Percentiles rank a stretch among this genome's conserved stretches.
These are phyloP conservation scores for Varroa destructor DNA, from an alignment of 1,140 invertebrate genomes.

Conservation along the genomic window DNA sequence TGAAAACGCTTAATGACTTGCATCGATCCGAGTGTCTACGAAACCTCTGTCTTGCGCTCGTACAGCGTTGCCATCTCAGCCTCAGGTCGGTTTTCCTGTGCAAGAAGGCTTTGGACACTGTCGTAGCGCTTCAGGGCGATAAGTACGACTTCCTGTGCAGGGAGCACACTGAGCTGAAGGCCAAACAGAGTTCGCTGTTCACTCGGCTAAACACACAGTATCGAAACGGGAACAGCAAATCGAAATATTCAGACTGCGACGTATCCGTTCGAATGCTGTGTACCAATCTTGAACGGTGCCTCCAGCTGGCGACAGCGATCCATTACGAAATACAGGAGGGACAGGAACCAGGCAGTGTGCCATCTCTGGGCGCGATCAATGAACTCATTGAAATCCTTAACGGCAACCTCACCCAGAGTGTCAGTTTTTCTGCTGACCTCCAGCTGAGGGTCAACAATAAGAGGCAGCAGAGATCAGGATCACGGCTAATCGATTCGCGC, in stretches of 20 bases:
- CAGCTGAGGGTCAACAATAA: slow-evolving; percentile 13
- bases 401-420: slow-evolving; percentile 27
- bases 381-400: slow-evolving; percentile 25
- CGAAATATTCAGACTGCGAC: slow-evolving; percentile 22
- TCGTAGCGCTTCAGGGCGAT: slow-evolving; percentile 12
- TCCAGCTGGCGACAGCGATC: slow-evolving; percentile 18
- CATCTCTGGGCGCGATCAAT: slow-evolving; percentile 3
- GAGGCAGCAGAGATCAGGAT: background rate
- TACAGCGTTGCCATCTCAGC: slow-evolving; percentile 7
- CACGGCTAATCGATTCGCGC: background rate
- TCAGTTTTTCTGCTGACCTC: slow-evolving; percentile 18
- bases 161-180: slow-evolving; percentile 21
- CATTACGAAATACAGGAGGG: slow-evolving; percentile 26
- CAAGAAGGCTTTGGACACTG: slow-evolving; percentile 25
- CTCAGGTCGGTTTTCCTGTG: slow-evolving; percentile 21
- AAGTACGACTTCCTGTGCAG: slow-evolving; percentile 28
- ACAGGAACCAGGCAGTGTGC: slow-evolving; percentile 7
- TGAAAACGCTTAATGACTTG: slow-evolving; percentile 23
- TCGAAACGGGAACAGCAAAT: slow-evolving; percentile 13
- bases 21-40: slow-evolving; percentile 5
- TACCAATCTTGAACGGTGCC: slow-evolving; percentile 21
- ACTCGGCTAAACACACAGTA: slow-evolving; percentile 13
- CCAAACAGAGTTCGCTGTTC: slow-evolving; percentile 22
- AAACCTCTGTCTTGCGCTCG: slow-evolving; percentile 14
- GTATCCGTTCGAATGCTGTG: slow-evolving; percentile 26